phyloP scores from a whole-genome alignment of 2,888 invertebrate species.

The Rhorus exstirpatorius region DNA sequence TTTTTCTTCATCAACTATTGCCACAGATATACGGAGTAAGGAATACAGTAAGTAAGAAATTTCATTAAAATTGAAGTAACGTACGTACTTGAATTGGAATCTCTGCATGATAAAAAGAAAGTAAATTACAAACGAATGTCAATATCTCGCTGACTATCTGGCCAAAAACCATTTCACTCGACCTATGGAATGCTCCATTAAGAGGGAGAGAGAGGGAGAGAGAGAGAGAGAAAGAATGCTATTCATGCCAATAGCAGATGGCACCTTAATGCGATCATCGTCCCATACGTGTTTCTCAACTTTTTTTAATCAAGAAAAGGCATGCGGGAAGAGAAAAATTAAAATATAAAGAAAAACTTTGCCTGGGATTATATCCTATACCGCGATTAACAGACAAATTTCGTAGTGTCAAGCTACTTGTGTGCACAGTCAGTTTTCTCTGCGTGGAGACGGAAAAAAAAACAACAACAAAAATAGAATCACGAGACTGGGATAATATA shows the following conservation, averaged over 20 bases:
- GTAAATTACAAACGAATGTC: too few relatives aligned
- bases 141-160: too few relatives aligned
- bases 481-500: too few relatives aligned
- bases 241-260: not conserved
- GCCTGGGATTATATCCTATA: not conserved
- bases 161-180: too few relatives aligned
- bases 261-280: not conserved
- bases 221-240: not conserved
- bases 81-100: too few relatives aligned
- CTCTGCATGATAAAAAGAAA: too few relatives aligned
- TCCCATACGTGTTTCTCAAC: not conserved
- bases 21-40: too few relatives aligned
- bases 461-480: not conserved
- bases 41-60: too few relatives aligned
- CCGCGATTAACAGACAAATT: not conserved
- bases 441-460: not conserved
- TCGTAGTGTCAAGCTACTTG: slow-evolving; percentile 4
- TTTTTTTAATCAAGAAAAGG: not conserved
- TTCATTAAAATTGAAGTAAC: too few relatives aligned
- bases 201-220: not conserved
- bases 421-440: slow-evolving; percentile 2
- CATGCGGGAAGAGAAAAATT: too few relatives aligned
- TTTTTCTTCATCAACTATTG: too few relatives aligned
- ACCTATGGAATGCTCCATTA: too few relatives aligned
- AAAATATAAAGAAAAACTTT: not conserved